A percentile compares a stretch with the other conserved stretches of the same genome.
Conservation (phyloP, 2,888 invertebrate species). For the Taphrorychus bicolor region DNA sequence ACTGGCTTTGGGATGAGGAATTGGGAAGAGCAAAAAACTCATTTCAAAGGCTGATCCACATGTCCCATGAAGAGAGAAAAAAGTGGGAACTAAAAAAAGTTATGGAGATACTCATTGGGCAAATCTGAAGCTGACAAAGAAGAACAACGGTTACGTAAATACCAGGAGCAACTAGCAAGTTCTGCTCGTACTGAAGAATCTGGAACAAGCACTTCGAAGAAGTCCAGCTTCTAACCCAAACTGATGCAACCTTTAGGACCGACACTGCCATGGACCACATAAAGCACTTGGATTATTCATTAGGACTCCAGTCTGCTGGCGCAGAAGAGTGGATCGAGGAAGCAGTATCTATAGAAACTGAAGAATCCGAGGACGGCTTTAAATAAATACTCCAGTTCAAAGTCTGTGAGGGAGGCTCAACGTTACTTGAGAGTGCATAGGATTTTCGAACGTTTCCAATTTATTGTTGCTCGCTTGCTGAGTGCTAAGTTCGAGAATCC, state of each 20-base stretch:
- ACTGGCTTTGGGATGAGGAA: slow-evolving; percentile 53
- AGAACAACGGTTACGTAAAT: no score
- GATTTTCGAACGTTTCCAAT: slow-evolving; percentile 61
- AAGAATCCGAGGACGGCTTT: slow-evolving; percentile 32
- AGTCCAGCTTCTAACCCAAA: no score
- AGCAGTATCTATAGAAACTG: slow-evolving; percentile 3
- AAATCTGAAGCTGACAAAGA: no score
- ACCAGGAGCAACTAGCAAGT: no score
- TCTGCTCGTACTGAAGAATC: no score
- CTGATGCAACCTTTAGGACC: slow-evolving; percentile 32
- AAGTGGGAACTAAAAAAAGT: slow-evolving; percentile 34
- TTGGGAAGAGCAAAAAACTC: no score
- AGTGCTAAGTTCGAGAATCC: slow-evolving; percentile 58
- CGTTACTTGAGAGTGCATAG: slow-evolving; percentile 57
- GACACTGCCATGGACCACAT: background rate
- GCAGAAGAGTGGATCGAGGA: slow-evolving; percentile 39
- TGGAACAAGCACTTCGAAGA: no score
- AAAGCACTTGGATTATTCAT: slow-evolving; percentile 49
- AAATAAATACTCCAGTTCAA: slow-evolving; percentile 44
- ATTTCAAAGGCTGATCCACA: slow-evolving; percentile 47
- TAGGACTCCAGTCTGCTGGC: slow-evolving; percentile 39
- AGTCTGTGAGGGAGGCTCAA: slow-evolving; percentile 54
- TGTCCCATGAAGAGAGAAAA: slow-evolving; percentile 42
- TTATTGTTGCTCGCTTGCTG: slow-evolving; percentile 59
- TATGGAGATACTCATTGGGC: no score